Conservation (phyloP, 2,113 vertebrate species). For the Oncorhynchus clarkii region DNA sequence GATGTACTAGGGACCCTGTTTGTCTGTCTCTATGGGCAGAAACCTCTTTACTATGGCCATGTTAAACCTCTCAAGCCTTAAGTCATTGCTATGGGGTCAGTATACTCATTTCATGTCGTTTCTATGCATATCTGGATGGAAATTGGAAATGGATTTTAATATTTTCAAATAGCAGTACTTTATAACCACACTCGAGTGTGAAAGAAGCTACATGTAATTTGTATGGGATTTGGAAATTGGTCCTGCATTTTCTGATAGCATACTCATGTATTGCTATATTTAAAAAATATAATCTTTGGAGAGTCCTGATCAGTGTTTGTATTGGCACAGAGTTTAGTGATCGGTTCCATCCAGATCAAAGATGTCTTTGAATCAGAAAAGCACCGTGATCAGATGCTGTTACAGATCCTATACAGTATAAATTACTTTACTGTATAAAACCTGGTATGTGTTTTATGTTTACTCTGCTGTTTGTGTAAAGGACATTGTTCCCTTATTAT, state of each 20-base stretch:
- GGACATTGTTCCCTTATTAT: not conserved
- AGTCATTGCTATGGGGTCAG: slow-evolving; percentile 26
- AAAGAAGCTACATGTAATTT: no score
- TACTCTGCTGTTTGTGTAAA: not conserved
- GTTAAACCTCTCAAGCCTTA: slow-evolving; percentile 52
- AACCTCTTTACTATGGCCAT: not conserved
- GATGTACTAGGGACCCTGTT: not conserved
- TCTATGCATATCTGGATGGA: slow-evolving; percentile 42
- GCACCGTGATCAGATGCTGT: not conserved
- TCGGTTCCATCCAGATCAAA: not conserved
- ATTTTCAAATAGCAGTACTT: no score
- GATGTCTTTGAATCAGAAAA: not conserved
- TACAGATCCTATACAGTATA: not conserved
- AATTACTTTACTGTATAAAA: not conserved
- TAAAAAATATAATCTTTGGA: not conserved
- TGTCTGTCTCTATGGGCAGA: not conserved
- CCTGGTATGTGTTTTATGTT: not conserved
- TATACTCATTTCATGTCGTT: not conserved
- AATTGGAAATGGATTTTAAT: not conserved
- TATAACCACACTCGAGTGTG: no score
- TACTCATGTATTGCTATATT: not conserved
- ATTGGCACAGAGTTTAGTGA: no score
- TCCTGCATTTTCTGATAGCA: not conserved
- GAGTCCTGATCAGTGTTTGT: not conserved
- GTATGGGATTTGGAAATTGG: no score